phyloP scores from a whole-genome alignment of 2,888 invertebrate genomes.

The Athetis lepigone region DNA sequence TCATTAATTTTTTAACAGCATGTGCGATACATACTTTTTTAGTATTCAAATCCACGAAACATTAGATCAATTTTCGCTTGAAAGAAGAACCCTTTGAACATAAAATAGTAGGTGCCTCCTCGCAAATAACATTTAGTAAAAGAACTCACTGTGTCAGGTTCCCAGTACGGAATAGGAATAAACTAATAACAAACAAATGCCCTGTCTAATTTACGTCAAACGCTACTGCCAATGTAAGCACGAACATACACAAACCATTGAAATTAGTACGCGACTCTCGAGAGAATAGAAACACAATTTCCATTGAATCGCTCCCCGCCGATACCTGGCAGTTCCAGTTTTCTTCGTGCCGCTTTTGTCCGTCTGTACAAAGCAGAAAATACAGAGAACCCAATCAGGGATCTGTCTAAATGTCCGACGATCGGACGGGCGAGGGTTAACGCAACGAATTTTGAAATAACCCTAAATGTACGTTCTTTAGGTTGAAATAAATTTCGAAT shows the following conservation, averaged over 20 bases:
- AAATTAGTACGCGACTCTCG: slow-evolving; percentile 69
- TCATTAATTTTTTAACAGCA: too few relatives aligned
- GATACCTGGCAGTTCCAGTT: slow-evolving; percentile 70
- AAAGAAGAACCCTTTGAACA: not conserved
- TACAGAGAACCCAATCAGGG: slow-evolving; percentile 79
- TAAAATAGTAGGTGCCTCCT: not conserved
- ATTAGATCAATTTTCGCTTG: not conserved
- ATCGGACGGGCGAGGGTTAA: slow-evolving; percentile 64
- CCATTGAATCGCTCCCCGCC: slow-evolving; percentile 73
- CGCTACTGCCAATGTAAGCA: slow-evolving; percentile 51
- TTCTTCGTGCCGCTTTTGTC: slow-evolving; percentile 74
- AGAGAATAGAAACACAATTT: slow-evolving; percentile 77
- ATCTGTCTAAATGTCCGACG: slow-evolving; percentile 77
- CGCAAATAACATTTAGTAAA: not conserved
- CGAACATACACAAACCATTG: slow-evolving; percentile 54
- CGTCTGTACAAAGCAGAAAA: slow-evolving; percentile 71
- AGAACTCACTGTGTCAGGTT: slow-evolving; percentile 6
- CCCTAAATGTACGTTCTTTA: slow-evolving; percentile 47
- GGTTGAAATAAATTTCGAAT: slow-evolving; percentile 38
- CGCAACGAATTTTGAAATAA: slow-evolving; percentile 62
- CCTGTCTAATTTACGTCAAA: slow-evolving; percentile 45
- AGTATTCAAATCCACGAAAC: not conserved
- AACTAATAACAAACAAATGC: slow-evolving; percentile 31
- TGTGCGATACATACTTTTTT: too few relatives aligned
- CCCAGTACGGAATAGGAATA: slow-evolving; percentile 32